Percentiles rank a stretch among this genome's conserved stretches.
phyloP scores from a whole-genome alignment of 2,113 vertebrate species.

The Aspidoscelis tigris region DNA sequence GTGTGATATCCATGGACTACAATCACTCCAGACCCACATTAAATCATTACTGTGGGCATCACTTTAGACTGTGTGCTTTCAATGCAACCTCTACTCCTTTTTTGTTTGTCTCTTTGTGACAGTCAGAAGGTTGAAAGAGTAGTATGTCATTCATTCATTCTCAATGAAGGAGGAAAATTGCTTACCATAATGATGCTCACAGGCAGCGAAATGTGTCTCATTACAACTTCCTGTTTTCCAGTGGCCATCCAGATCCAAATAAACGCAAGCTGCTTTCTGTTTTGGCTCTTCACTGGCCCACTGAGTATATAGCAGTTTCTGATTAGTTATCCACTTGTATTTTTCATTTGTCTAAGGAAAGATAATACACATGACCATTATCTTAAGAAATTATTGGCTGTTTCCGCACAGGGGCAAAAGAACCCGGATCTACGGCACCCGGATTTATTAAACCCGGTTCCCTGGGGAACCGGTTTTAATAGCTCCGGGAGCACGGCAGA shows the following conservation, averaged over 20 bases:
- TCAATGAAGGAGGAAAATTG: not conserved
- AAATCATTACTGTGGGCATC: no score
- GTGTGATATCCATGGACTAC: no score
- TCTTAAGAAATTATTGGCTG: no score
- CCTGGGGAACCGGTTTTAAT: no score
- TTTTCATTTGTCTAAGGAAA: constrained; percentile 74
- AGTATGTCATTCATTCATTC: not conserved
- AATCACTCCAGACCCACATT: no score
- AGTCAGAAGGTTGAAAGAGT: not conserved
- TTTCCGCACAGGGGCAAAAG: no score
- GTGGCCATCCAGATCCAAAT: constrained; percentile 80
- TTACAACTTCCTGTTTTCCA: constrained; percentile 87
- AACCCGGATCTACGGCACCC: no score
- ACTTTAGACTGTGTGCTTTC: no score
- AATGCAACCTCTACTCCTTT: not conserved
- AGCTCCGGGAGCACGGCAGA: no score
- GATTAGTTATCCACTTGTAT: constrained; percentile 85
- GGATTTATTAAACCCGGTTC: no score
- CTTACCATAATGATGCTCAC: constrained; percentile 85
- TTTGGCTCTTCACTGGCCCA: constrained; percentile 86
- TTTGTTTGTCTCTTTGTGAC: not conserved
- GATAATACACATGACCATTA: no score
- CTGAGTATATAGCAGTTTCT: constrained; percentile 78
- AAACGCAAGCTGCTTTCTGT: constrained; percentile 84
- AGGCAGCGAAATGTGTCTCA: constrained; percentile 79